Evolutionary conservation across 2,888 invertebrate species (phyloP).

Genomic region (Diadegma fenestrale): DNA sequence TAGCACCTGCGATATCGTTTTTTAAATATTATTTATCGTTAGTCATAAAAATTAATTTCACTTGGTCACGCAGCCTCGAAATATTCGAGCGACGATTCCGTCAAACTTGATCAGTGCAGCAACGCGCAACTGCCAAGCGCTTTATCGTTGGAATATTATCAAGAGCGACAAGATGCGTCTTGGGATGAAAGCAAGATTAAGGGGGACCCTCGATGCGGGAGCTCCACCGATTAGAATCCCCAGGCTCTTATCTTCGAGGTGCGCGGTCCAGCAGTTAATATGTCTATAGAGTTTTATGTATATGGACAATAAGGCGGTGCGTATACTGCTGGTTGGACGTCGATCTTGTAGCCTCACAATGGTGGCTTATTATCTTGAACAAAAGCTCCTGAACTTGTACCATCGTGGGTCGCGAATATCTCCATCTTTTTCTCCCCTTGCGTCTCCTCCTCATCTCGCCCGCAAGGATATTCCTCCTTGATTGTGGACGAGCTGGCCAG

Average conservation of each 20-base stretch:
- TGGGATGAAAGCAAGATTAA: slow-evolving; percentile 26
- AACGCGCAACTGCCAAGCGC: slow-evolving; percentile 8
- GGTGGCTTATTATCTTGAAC: slow-evolving; percentile 83
- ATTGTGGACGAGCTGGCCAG: background rate
- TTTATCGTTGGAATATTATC: slow-evolving; percentile 45
- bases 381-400: slow-evolving; percentile 79
- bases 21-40: too few relatives aligned
- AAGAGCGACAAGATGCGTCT: slow-evolving; percentile 67
- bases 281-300: slow-evolving; percentile 10
- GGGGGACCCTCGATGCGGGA: slow-evolving; percentile 56
- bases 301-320: slow-evolving; percentile 70
- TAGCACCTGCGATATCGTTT: background rate
- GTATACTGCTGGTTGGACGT: slow-evolving; percentile 53
- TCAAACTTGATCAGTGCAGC: background rate
- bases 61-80: too few relatives aligned
- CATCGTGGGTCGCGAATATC: slow-evolving; percentile 63
- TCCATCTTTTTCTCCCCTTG: slow-evolving; percentile 22
- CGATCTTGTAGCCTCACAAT: slow-evolving; percentile 80
- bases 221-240: slow-evolving; percentile 69
- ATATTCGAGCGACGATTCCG: slow-evolving; percentile 37
- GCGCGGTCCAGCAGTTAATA: slow-evolving; percentile 58
- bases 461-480: background rate
- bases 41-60: too few relatives aligned
- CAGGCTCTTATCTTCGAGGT: slow-evolving; percentile 70
- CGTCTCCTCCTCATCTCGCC: background rate